Base-by-base conservation (phyloP, 1,140 invertebrate species). In the Brachionus manjavacas region DNA sequence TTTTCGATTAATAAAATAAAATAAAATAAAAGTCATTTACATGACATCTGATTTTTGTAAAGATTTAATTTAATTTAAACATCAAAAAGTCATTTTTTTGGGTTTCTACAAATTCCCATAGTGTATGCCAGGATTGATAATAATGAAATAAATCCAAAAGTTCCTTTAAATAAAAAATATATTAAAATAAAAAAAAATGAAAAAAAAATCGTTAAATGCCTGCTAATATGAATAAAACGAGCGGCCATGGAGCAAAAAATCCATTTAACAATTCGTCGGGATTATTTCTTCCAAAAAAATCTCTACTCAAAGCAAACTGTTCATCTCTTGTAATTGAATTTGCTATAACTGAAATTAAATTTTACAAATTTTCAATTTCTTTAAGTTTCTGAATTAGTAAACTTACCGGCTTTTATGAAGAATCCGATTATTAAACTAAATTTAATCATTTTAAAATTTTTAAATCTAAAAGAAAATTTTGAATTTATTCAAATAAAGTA, bases 241-340 rank as follows among this genome's bases (percentile, higher is more conserved):
- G 46, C 8, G 70, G 39, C 70, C 70, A 74, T 23, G 70, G 31
- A 41, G 70, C 70, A 74, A 74, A 74, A 43, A 74, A 74, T 14
- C 70, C 70, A 74, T 11, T 74, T 0, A 39, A 74, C 1, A 74
- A n/a, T 23, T 74, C 20, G 16, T 74, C 70, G 0, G 70, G 70
- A 43, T 74, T 74, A 1, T 74, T 20, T 20, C 70, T 12, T 16
- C 31, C 70, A 20, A 74, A 74, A 16, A 4, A 39, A 74, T 74
- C 70, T 39, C 70, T 14, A 16, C 31, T 74, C n/a, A 74, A 41
- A 16, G 70, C 70, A 43, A 74, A 74, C 35, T 43, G 12, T 11
- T 74, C 70, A 16, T 74, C 70, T 16, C 8, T 41, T 16, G 31
- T 23, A 11, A 74, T 41, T 20, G n/a, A 14, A 74, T 74, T 43